Conservation (phyloP, 2,888 invertebrate species). For the Gryllus longicercus region DNA sequence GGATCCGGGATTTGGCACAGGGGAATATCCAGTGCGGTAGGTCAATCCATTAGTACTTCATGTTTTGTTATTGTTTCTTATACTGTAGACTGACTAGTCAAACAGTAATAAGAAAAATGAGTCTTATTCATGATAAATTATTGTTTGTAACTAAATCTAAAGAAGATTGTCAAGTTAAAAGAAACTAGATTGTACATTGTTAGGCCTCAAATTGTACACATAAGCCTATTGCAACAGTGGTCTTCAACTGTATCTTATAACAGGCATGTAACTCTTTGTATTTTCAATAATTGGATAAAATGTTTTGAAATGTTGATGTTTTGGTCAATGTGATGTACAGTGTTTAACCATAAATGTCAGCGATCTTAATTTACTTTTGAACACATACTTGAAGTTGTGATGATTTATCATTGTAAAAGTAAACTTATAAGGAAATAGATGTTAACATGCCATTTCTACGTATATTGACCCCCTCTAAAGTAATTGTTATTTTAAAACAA, state of each 20-base stretch:
- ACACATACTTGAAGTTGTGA: background rate
- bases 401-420: conserved; percentile 18
- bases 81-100: conserved; percentile 24
- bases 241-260: background rate
- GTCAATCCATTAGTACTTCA: conserved; percentile 23
- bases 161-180: conserved; percentile 1
- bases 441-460: background rate
- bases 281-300: background rate
- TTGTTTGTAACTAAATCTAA: conserved; percentile 21
- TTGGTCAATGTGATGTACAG: conserved; percentile 17
- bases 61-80: conserved; percentile 27
- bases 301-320: background rate
- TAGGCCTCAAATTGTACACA: conserved; percentile 10
- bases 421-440: background rate
- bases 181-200: background rate
- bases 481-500: background rate
- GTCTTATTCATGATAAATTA: conserved; percentile 22
- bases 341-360: conserved; percentile 9
- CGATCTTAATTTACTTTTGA: background rate
- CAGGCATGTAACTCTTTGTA: background rate
- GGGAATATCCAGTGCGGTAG: conserved; percentile 25
- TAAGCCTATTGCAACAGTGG: conserved; percentile 10
- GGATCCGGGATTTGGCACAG: background rate
- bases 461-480: background rate
- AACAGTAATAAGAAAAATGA: conserved; percentile 25